phyloP scores from a whole-genome alignment of 92 coral and sea anemone species.

The Paragorgia papillata region DNA sequence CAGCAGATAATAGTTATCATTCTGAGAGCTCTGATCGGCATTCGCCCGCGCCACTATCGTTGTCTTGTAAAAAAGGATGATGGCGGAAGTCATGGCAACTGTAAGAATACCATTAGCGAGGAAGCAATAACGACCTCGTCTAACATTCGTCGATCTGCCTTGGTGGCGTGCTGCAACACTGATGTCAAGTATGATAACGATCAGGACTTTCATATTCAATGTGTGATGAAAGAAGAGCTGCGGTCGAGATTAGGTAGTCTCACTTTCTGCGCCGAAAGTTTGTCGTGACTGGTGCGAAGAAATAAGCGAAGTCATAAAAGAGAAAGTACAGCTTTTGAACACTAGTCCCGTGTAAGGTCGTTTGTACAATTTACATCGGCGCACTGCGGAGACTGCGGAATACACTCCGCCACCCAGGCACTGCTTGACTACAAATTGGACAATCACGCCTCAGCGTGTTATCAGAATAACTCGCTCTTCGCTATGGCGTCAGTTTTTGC shows the following conservation, averaged over 20 bases:
- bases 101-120: neutral
- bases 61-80: no score
- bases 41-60: no score
- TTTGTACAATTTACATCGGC: conserved; percentile 76
- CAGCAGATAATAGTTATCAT: neutral
- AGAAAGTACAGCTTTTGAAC: conserved; percentile 63
- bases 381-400: conserved; percentile 80
- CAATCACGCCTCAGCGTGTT: conserved; percentile 73
- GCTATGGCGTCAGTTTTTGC: conserved; percentile 82
- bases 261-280: neutral
- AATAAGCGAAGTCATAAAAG: conserved; percentile 69
- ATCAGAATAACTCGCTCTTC: conserved; percentile 72
- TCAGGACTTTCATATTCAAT: conserved; percentile 23
- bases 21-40: neutral
- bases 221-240: conserved; percentile 25
- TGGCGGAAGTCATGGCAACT: no score
- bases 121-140: neutral
- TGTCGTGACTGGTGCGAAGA: conserved; percentile 91
- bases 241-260: conserved; percentile 1
- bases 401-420: conserved; percentile 81
- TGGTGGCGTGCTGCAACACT: neutral
- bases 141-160: neutral
- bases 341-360: conserved; percentile 72
- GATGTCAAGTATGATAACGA: conserved; percentile 5
- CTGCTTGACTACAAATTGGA: conserved; percentile 72